Conservation (phyloP, 2,888 invertebrate genomes). For the Thymelicus sylvestris region DNA sequence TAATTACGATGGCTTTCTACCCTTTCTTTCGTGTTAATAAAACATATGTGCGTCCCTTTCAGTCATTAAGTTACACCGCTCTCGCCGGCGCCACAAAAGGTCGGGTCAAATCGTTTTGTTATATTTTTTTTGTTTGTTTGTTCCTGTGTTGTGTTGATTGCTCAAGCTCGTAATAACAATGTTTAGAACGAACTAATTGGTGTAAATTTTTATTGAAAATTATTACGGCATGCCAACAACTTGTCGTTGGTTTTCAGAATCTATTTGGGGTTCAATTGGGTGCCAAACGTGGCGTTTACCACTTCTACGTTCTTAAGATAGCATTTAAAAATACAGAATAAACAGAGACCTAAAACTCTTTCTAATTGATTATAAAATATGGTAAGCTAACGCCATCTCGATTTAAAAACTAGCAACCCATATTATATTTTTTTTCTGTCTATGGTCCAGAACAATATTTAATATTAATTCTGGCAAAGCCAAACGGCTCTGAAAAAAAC, state of each 20-base stretch:
- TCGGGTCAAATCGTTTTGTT: conserved; percentile 79
- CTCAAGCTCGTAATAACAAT: conserved; percentile 75
- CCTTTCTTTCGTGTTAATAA: conserved; percentile 42
- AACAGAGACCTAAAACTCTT: too few relatives aligned
- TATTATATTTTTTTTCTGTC: too few relatives aligned
- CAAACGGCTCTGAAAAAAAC: too few relatives aligned
- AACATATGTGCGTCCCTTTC: conserved; percentile 41
- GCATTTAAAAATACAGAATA: too few relatives aligned
- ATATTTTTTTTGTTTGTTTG: conserved; percentile 61
- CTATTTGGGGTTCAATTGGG: conserved; percentile 26
- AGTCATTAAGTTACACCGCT: conserved; percentile 39
- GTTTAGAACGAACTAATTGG: conserved; percentile 79
- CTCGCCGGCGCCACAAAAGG: conserved; percentile 73
- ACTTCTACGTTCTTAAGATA: neutral
- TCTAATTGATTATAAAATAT: too few relatives aligned
- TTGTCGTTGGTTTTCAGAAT: conserved; percentile 41
- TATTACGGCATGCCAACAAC: conserved; percentile 48
- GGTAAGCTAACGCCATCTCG: neutral
- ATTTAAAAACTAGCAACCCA: neutral
- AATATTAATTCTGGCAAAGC: too few relatives aligned
- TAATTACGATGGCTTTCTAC: conserved; percentile 64
- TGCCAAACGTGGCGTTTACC: neutral
- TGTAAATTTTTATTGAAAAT: conserved; percentile 81
- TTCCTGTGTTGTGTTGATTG: conserved; percentile 74
- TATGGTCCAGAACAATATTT: too few relatives aligned